These are phyloP conservation scores for Morone chrysops DNA, from an alignment of 2,113 vertebrate species.

Conservation along the genomic window DNA sequence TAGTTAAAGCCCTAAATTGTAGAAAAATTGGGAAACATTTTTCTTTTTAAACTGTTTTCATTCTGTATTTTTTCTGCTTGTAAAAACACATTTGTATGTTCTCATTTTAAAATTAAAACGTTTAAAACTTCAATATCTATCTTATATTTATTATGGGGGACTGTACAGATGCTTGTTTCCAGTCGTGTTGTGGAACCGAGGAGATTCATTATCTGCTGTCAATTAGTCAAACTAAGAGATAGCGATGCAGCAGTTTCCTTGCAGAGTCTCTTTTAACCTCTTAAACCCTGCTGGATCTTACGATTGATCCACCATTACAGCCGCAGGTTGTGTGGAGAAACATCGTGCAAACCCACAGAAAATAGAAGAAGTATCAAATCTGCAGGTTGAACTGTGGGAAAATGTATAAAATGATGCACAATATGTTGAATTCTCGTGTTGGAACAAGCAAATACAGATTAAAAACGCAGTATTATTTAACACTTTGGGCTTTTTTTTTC, in stretches of 20 bases:
- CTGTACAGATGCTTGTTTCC: not conserved
- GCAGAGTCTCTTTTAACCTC: constrained; percentile 14
- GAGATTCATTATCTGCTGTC: constrained; percentile 1
- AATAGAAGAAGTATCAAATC: constrained; percentile 1
- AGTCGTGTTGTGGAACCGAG: not conserved
- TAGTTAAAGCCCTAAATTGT: constrained; percentile 2
- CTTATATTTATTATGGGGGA: not conserved
- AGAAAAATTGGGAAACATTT: constrained; percentile 23
- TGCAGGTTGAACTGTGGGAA: not conserved
- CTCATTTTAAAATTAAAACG: not conserved
- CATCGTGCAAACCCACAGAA: not conserved
- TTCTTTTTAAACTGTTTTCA: not conserved
- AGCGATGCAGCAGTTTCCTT: constrained; percentile 16
- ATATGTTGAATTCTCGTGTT: not conserved
- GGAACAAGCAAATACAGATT: no score
- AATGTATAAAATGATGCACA: not conserved
- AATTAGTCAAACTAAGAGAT: constrained; percentile 2
- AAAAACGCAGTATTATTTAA: not conserved
- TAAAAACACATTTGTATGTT: constrained; percentile 4
- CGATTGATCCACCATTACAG: not conserved
- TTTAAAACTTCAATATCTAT: not conserved
- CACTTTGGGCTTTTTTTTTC: not conserved
- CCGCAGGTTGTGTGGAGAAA: not conserved
- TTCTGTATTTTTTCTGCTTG: constrained; percentile 1
- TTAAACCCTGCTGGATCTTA: constrained; percentile 8